Base-by-base conservation (phyloP, 2,797 vertebrate genomes). In the Gymnoscopelus microlampas region DNA sequence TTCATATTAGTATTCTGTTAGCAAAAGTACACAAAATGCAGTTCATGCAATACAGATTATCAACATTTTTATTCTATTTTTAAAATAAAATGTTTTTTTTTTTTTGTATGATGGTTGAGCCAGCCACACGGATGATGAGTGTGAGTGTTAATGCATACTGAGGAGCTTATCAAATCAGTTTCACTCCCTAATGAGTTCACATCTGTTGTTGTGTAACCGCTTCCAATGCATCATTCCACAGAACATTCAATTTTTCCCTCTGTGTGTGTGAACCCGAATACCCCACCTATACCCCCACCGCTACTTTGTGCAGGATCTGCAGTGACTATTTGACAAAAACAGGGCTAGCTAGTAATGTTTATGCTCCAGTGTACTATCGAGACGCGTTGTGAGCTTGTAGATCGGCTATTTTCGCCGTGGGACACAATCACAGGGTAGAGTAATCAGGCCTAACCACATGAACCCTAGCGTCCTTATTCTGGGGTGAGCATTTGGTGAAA, bases 151-250 rank as follows among this genome's bases (percentile, higher is more conserved):
- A 87, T 77, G 68, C 67, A 75, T 73, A 77, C 67, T 62, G 71
- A 80, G 82, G 78, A 71, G 80, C 80, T 82, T 78, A 85, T 86
- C 66, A 77, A 85, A 76, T 82, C 71, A 72, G 75, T 63, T 80
- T 88, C 85, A 82, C 90, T 85, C 68, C 74, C 79, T 87, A 90
- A 89, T 88, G 81, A 88, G 70, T 23, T 63, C 77, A 88, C 87
- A 91, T 94, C 91, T 91, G 90, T 85, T 80, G 77, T 73, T 77
- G 75, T 70, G 77, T 66, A 80, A 69, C 66, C 60, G 70, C 81
- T 73, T 80, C 68, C 72, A 79, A 79, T 66, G 67, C 60, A 49
- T 49, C 12, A 24, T 71, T 79, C 63, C 69, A 62, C 70, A 69
- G 81, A 82, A 84, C 84, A 80, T 53, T 12, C 48, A 63, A 68